Evolutionary conservation across 2,888 invertebrate genomes (phyloP).

Genomic region (Eucera pruinosa): DNA sequence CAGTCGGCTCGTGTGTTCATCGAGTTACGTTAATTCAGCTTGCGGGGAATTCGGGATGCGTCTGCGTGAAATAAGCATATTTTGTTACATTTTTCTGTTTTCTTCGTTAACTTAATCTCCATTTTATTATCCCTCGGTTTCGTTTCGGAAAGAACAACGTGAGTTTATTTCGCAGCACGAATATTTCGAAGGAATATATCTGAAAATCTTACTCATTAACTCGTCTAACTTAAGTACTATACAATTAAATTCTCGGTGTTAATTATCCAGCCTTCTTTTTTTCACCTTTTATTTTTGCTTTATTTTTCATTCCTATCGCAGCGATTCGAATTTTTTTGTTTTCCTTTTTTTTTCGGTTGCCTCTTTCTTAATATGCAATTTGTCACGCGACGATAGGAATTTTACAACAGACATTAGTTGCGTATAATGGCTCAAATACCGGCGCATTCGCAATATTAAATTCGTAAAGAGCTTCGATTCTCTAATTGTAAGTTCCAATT

Average conservation of each 20-base stretch:
- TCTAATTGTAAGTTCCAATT: constrained; percentile 29
- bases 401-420: background rate
- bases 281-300: constrained; percentile 9
- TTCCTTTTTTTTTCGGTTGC: background rate
- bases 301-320: constrained; percentile 26
- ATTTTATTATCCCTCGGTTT: background rate
- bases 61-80: background rate
- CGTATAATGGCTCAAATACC: constrained; percentile 64
- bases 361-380: background rate
- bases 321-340: constrained; percentile 21
- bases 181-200: constrained; percentile 40
- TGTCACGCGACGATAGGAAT: constrained; percentile 9
- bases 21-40: too few relatives aligned
- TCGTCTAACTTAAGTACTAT: constrained; percentile 55
- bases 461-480: constrained; percentile 43
- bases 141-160: constrained; percentile 30
- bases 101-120: background rate
- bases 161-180: constrained; percentile 25
- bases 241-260: constrained; percentile 50
- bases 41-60: constrained; percentile 1
- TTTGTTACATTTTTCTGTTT: background rate
- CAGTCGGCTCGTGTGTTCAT: too few relatives aligned
- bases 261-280: constrained; percentile 40
- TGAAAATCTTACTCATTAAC: constrained; percentile 47
- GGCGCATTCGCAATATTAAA: constrained; percentile 72